Evolutionary conservation across 2,888 invertebrate genomes (phyloP), one percentile per base, ranked within the genome.

Genomic region (Tenthredo mesomela): DNA sequence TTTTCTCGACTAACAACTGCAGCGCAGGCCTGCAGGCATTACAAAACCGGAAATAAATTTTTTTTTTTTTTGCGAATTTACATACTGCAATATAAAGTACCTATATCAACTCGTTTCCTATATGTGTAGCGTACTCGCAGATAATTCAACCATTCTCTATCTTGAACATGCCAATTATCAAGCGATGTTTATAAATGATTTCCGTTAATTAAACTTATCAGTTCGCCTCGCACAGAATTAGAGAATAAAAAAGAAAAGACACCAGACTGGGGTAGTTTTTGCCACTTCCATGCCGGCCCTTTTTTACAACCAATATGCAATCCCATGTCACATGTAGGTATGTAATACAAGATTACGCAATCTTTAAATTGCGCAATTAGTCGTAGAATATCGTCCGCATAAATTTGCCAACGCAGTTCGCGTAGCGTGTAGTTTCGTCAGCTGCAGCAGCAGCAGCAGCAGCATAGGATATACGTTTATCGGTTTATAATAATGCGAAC

Each of bases 401-500:
- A 47, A 47, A 47, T 47, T 47, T 3, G 47, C 47, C 3, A 47
- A 47, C 15, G n/a, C n/a, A 47, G 47, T 47, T 47, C 47, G 47
- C 47, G 12, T 47, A 47, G 47, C 47, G 47, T 47, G 47, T 47
- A 47, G 12, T 47, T 47, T 54, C n/a, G 54, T n/a, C 54, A n/a
- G 54, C 54, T 54, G 54, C 6, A 7, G n/a, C 29, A 7, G n/a
- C 54, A n/a, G 54, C 54, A n/a, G 54, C 6, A 7, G n/a, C 29
- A 7, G n/a, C 7, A n/a, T 54, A 7, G 54, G 18, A 7, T 54
- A 7, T n/a, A 54, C n/a, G 18, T 61, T 25, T 61, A 21, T 61
- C 4, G 25, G 25, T 61, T 18, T 67, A 67, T 67, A 73, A 25
- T 40, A 37, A 80, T 25, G 54, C 58, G 85, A 83, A 86, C 80